Evolutionary conservation across 1,140 invertebrate genomes (phyloP), one percentile per base, ranked within the genome.

Genomic region (Lasioglossum albipes): DNA sequence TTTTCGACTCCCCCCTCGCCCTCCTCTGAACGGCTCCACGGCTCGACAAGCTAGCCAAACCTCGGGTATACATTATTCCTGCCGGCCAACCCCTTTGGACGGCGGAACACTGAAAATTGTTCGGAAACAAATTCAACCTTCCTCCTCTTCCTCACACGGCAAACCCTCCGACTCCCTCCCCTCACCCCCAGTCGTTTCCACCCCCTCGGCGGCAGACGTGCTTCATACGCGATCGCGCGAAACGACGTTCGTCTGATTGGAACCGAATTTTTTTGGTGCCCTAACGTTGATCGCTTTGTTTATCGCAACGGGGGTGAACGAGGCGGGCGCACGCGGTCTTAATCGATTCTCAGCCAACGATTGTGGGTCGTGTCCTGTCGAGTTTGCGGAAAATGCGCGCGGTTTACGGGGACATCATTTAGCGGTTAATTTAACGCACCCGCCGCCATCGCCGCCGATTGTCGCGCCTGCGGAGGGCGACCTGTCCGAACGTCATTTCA

Each of bases 51-150:
- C 84, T 72, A 82, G 74, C 83, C 85, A 90, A 89, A 89, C 87
- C 88, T 89, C 84, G 87, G 80, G 84, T 88, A 89, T 90, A 89
- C 88, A 89, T 90, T 90, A 90, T 89, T 89, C 79, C 87, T 90
- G 85, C 81, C 82, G 82, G 83, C 84, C 84, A 82, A 84, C 84
- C 82, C 87, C 84, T 88, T 88, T 84, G 81, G 82, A 87, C 82
- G 77, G 67, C 68, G 72, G 74, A 87, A 82, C 85, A 86, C 76
- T 81, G 87, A 89, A 89, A 87, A 89, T 89, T 89, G 88, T 88
- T 88, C 85, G 81, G 83, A 89, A 89, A 89, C 85, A 84, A 89
- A 87, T 88, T 88, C 85, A 79, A 74, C 83, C 71, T 62, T 54
- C 72, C 12, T 42, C 49, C 31, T n/a, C 36, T 49, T 9, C 57